Percentiles rank a stretch among this genome's conserved stretches.
Evolutionary conservation across 1,140 invertebrate genomes (phyloP).

Genomic region (Pissodes strobi): DNA sequence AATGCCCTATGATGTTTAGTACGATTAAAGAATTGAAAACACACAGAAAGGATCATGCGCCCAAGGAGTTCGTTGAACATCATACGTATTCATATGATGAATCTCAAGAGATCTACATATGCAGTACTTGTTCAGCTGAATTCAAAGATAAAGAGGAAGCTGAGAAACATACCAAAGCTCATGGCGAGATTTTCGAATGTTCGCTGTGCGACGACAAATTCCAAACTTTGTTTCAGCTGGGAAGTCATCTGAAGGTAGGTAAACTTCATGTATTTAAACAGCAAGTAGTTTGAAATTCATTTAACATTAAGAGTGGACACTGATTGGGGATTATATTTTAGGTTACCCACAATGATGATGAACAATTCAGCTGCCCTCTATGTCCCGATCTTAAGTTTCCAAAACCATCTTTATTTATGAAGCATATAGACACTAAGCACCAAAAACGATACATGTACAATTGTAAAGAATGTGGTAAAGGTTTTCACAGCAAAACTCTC

Average conservation of each 20-base stretch:
- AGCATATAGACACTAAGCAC: constrained; percentile 45
- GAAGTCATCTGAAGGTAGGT: constrained; percentile 37
- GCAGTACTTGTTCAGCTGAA: constrained; percentile 46
- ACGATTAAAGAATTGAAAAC: constrained; percentile 24
- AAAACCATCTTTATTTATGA: constrained; percentile 40
- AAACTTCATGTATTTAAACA: too few species aligned
- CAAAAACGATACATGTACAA: constrained; percentile 54
- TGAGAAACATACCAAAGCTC: constrained; percentile 38
- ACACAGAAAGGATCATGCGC: constrained; percentile 41
- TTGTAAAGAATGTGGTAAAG: constrained; percentile 60
- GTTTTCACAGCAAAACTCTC: constrained; percentile 51
- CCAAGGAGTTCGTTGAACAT: constrained; percentile 22
- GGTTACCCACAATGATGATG: constrained; percentile 36
- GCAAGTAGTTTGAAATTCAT: too few species aligned
- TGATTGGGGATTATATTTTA: constrained; percentile 2
- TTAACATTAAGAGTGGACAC: background rate
- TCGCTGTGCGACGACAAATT: constrained; percentile 40
- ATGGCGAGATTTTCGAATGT: constrained; percentile 43
- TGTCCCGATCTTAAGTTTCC: constrained; percentile 39
- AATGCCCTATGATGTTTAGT: constrained; percentile 34
- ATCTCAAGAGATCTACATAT: constrained; percentile 41
- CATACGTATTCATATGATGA: constrained; percentile 44
- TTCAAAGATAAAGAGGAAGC: constrained; percentile 40
- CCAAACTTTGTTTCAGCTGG: constrained; percentile 41
- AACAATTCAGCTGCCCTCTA: constrained; percentile 36